These are phyloP conservation scores for Theretra japonica DNA, from an alignment of 2,888 invertebrate genomes.

Conservation along the genomic window DNA sequence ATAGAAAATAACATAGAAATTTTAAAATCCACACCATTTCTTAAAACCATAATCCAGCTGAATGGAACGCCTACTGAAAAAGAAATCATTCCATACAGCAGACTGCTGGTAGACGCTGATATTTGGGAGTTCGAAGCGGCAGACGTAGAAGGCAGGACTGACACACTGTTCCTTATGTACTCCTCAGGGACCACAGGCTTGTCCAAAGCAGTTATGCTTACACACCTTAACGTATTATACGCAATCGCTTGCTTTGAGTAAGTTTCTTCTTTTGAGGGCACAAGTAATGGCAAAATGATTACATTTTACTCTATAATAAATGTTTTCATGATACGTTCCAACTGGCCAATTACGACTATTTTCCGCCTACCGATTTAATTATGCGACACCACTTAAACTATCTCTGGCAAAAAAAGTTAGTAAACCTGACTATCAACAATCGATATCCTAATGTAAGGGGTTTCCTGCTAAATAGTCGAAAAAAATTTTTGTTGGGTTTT, in stretches of 20 bases:
- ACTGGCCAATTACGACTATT: no score
- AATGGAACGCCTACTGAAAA: slow-evolving; percentile 13
- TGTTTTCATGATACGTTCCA: no score
- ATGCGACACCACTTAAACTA: no score
- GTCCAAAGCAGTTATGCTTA: slow-evolving; percentile 53
- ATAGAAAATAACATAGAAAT: slow-evolving; percentile 3
- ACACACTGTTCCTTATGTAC: slow-evolving; percentile 46
- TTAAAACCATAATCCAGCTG: slow-evolving; percentile 38
- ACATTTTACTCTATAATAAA: no score
- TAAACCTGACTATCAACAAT: no score
- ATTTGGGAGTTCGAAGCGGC: slow-evolving; percentile 39
- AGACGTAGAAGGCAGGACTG: slow-evolving; percentile 41
- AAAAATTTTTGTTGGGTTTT: no score
- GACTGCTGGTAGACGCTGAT: slow-evolving; percentile 1
- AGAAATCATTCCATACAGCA: not conserved
- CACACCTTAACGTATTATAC: slow-evolving; percentile 43
- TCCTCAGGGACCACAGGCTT: slow-evolving; percentile 55
- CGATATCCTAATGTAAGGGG: no score
- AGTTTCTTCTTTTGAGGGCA: slow-evolving; percentile 36
- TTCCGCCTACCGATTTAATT: no score
- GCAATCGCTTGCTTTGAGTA: slow-evolving; percentile 71
- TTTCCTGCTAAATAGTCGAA: no score
- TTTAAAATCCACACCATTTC: slow-evolving; percentile 31
- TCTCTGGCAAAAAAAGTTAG: no score
- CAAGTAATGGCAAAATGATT: no score